These are phyloP conservation scores for Orchesellides sinensis DNA, from an alignment of 2,888 invertebrate genomes.

Conservation along the genomic window DNA sequence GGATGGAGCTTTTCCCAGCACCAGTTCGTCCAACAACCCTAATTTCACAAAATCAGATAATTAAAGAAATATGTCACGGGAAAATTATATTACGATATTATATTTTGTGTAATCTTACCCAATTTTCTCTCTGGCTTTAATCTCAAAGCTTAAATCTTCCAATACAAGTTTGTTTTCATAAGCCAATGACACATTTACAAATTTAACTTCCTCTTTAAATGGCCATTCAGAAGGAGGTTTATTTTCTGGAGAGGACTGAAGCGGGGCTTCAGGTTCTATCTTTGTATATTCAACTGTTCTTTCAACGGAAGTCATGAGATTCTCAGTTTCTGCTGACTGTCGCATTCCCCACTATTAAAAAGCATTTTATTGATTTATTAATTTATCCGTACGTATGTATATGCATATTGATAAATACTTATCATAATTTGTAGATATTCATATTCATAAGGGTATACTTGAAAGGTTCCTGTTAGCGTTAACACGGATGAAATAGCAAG, in stretches of 20 bases:
- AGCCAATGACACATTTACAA: conserved; percentile 49
- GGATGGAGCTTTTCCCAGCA: conserved; percentile 88
- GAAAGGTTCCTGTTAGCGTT: conserved; percentile 65
- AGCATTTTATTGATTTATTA: too few relatives aligned
- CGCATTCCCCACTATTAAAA: conserved; percentile 89
- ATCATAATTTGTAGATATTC: too few relatives aligned
- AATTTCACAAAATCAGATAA: too few relatives aligned
- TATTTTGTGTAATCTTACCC: conserved; percentile 80
- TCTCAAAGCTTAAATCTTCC: conserved; percentile 78
- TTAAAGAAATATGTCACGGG: too few relatives aligned
- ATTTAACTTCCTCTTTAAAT: conserved; percentile 35
- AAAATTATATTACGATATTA: too few relatives aligned
- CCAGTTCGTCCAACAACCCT: conserved; percentile 82
- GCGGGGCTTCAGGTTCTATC: conserved; percentile 81
- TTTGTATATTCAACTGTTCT: conserved; percentile 88
- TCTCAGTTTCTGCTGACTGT: conserved; percentile 85
- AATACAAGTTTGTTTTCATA: conserved; percentile 82
- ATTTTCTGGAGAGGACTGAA: conserved; percentile 78
- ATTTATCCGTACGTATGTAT: too few relatives aligned
- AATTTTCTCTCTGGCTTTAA: conserved; percentile 82
- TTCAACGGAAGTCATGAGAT: conserved; percentile 91
- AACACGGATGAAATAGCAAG: conserved; percentile 71
- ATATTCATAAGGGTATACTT: too few relatives aligned
- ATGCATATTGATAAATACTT: too few relatives aligned
- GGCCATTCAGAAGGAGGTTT: conserved; percentile 76